Conservation (phyloP, 2,888 invertebrate species). For the Ophonus ardosiacus region DNA sequence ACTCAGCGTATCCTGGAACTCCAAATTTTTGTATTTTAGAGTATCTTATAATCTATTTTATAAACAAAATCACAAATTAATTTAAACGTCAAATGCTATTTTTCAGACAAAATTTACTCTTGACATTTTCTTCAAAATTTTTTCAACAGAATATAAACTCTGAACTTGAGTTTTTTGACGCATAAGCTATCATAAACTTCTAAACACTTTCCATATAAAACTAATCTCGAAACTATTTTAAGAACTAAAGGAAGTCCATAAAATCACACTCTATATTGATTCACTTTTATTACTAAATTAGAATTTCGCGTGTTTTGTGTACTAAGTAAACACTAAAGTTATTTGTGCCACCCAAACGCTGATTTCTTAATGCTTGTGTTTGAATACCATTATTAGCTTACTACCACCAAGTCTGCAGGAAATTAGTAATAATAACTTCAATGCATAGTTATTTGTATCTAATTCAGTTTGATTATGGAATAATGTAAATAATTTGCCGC, state of each 20-base stretch:
- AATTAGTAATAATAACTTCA: conserved; percentile 6
- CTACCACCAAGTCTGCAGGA: neutral
- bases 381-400: neutral
- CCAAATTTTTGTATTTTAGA: too few species aligned
- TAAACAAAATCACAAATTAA: too few species aligned
- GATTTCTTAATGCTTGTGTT: conserved; percentile 18
- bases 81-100: too few species aligned
- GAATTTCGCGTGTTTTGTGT: conserved; percentile 10
- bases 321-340: neutral
- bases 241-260: neutral
- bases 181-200: neutral
- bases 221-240: neutral
- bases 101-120: too few species aligned
- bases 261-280: neutral
- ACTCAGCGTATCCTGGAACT: too few species aligned
- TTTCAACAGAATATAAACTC: too few species aligned
- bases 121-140: too few species aligned
- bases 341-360: conserved; percentile 2
- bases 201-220: neutral
- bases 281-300: conserved; percentile 1
- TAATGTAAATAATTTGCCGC: neutral
- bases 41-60: too few species aligned
- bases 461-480: conserved; percentile 6
- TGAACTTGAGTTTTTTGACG: too few species aligned
- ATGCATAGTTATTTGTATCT: conserved; percentile 4